Evolutionary conservation across 1,140 invertebrate species (phyloP), one percentile per base, ranked within the genome.

Genomic region (Temnothorax longispinosus): DNA sequence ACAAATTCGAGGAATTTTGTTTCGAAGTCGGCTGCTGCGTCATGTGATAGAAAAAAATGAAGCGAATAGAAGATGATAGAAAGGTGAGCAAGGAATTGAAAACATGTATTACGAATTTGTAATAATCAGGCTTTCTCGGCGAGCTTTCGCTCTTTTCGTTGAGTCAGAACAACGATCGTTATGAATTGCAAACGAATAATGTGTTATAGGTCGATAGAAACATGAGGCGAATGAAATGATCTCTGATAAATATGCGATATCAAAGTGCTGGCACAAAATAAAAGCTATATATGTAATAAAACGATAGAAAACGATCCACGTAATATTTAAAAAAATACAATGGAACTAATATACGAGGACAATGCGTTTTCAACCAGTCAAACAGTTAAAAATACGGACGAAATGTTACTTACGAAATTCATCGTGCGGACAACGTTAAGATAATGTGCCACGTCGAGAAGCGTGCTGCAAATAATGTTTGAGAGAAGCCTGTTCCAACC

Each of bases 401-500:
- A 80, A 67, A 27, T 71, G 15, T 52, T 18, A 47, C 21, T 78
- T 21, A 65, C 21, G 41, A 21, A 47, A 27, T 44, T 62, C 15
- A 6, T 77, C 35, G 8, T 1, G 56, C 10, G 56, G 4, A 44
- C 35, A 32, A 44, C 11, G 52, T 56, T 32, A 13, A 38, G 38
- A 69, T 52, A 21, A 65, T 38, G 47, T 38, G n/a, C 52, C n/a
- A 44, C 4, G n/a, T 35, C 21, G 64, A 50, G 18, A 50, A 58
- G 27, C 54, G 41, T 41, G 27, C 65, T 71, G 77, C 47, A 71
- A 69, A 67, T 60, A 81, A 54, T 44, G n/a, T 41, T 41, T 15
- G 35, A 81, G 64, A 81, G 76, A 3, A 54, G 77, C 80, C 54
- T 62, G 69, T 62, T 32, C 80, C 80, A 84, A 84, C 80, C 80